phyloP scores from a whole-genome alignment of 2,113 vertebrate genomes.

The Rhombomys opimus region DNA sequence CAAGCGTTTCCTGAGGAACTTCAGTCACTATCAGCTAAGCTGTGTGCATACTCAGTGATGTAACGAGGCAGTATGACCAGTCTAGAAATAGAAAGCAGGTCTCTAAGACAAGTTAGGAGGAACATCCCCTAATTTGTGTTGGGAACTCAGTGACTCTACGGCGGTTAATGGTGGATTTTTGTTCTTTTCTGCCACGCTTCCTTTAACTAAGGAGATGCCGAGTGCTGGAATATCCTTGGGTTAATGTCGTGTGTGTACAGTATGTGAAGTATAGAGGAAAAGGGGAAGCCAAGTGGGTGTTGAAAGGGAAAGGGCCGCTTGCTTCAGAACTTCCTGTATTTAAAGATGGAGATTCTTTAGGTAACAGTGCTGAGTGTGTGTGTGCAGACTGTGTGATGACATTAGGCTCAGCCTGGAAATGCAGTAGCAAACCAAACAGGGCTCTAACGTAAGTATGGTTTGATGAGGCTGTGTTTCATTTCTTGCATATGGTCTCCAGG shows the following conservation, averaged over 20 bases:
- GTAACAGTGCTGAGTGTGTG: not conserved
- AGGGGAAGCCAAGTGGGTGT: not conserved
- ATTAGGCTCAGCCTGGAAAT: not conserved
- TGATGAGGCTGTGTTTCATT: not conserved
- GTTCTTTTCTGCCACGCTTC: not conserved
- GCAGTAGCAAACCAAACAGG: not conserved
- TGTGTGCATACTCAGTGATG: not conserved
- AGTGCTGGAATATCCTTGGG: not conserved
- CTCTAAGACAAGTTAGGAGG: not conserved
- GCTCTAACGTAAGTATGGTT: not conserved
- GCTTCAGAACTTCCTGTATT: not conserved
- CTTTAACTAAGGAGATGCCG: not conserved
- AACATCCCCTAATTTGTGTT: not conserved
- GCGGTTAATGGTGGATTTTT: not conserved
- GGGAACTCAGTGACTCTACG: not conserved
- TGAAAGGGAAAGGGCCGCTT: not conserved
- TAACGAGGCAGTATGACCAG: not conserved
- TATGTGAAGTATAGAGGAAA: not conserved
- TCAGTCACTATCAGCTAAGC: not conserved
- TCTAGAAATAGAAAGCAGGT: not conserved
- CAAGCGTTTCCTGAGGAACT: slow-evolving; percentile 31
- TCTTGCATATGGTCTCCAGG: not conserved
- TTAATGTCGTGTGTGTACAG: not conserved
- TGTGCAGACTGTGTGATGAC: not conserved
- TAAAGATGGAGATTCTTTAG: slow-evolving; percentile 33